These are phyloP conservation scores for Varecia variegata DNA, from an alignment of 2,797 vertebrate genomes.

Conservation along the genomic window DNA sequence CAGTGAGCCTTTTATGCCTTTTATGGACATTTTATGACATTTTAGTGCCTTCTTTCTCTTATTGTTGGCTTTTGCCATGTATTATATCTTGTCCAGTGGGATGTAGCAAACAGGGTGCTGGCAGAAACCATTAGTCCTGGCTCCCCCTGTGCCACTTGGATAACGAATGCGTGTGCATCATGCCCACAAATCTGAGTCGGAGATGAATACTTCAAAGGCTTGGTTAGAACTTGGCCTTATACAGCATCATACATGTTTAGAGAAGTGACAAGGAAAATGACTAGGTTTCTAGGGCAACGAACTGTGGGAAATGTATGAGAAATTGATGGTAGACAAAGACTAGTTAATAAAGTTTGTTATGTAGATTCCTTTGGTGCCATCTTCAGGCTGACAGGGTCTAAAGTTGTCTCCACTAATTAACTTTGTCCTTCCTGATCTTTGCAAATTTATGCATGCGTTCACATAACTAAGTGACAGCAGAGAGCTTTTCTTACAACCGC, in stretches of 20 bases:
- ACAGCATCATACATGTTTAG: no score
- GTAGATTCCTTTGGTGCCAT: neutral
- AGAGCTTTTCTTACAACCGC: neutral
- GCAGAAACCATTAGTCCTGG: neutral
- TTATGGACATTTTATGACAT: neutral
- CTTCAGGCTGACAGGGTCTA: neutral
- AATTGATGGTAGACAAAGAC: neutral
- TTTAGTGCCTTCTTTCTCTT: neutral
- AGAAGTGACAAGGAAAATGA: neutral
- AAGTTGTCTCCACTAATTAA: neutral
- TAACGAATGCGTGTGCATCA: no score
- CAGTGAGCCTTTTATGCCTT: neutral
- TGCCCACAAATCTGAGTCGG: neutral
- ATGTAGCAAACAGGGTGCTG: neutral
- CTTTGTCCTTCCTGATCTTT: neutral
- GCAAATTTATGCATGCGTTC: neutral
- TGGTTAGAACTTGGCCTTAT: neutral
- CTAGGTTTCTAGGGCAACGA: neutral
- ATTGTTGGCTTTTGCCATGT: neutral
- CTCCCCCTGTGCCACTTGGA: no score
- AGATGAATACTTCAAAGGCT: no score
- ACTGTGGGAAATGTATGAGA: neutral
- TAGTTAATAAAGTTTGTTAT: neutral
- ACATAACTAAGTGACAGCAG: no score
- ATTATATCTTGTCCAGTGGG: neutral